These are phyloP conservation scores for Gambusia holbrooki DNA, from an alignment of 2,113 vertebrate species.

Conservation along the genomic window DNA sequence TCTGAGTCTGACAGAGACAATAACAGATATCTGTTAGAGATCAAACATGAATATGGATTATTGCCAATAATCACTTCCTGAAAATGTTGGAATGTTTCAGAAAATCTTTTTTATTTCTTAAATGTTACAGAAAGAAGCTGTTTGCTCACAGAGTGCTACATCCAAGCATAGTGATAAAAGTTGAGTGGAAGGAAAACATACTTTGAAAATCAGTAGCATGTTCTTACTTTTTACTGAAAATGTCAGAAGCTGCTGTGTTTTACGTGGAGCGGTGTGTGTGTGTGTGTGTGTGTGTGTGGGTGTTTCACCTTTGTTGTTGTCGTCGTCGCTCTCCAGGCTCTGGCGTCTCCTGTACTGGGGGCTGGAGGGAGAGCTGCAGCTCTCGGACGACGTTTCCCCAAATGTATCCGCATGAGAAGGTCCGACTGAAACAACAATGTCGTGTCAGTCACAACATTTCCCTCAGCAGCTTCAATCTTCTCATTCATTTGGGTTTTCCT, in stretches of 20 bases:
- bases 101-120: too few species aligned
- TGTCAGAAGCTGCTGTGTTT: not conserved
- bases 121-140: too few species aligned
- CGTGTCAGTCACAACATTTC: not conserved
- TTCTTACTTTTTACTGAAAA: too few species aligned
- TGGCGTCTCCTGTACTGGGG: constrained; percentile 87
- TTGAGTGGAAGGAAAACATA: too few species aligned
- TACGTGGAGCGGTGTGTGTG: fast-evolving
- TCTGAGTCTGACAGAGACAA: constrained; percentile 82
- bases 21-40: too few species aligned
- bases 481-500: too few species aligned
- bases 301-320: constrained; percentile 89
- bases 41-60: too few species aligned
- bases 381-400: constrained; percentile 93
- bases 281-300: fast-evolving
- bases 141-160: too few species aligned
- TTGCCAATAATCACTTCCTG: too few species aligned
- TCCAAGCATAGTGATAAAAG: too few species aligned
- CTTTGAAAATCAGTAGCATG: too few species aligned
- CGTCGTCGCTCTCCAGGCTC: constrained; percentile 95
- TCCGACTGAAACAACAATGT: constrained; percentile 72
- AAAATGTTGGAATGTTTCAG: too few species aligned
- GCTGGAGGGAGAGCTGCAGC: constrained; percentile 94
- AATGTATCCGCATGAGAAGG: constrained; percentile 87
- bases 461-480: not conserved